These are phyloP conservation scores for Protaetia brevitarsis DNA, from an alignment of 1,140 invertebrate species.

Conservation along the genomic window DNA sequence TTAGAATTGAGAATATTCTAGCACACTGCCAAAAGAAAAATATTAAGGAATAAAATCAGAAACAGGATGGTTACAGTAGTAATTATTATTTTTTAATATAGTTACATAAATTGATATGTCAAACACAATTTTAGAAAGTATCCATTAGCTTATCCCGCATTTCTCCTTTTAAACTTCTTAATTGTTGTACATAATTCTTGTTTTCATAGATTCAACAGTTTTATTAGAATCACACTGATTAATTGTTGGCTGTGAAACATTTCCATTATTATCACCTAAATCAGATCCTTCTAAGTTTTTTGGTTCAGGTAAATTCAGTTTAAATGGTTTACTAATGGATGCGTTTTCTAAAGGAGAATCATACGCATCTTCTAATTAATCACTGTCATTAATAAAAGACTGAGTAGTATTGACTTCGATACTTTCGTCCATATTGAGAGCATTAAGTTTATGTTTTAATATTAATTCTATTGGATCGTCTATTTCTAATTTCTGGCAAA, in stretches of 20 bases:
- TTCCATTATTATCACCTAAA: background rate
- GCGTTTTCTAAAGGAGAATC: background rate
- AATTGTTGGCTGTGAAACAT: background rate
- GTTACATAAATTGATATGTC: background rate
- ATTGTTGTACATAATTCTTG: background rate
- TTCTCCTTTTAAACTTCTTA: slow-evolving; percentile 39
- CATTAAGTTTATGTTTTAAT: slow-evolving; percentile 42
- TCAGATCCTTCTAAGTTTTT: background rate
- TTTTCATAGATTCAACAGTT: background rate
- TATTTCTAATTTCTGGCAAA: slow-evolving; percentile 78
- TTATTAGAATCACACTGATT: slow-evolving; percentile 4
- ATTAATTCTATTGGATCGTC: slow-evolving; percentile 68
- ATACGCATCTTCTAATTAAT: background rate
- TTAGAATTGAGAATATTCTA: too few relatives aligned
- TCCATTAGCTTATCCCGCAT: slow-evolving; percentile 30
- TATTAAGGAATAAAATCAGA: too few relatives aligned
- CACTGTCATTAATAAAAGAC: slow-evolving; percentile 19
- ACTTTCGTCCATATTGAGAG: slow-evolving; percentile 26
- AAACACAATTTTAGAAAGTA: slow-evolving; percentile 26
- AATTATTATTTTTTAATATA: too few relatives aligned
- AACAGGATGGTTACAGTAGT: too few relatives aligned
- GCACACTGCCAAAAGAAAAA: too few relatives aligned
- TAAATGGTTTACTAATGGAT: slow-evolving; percentile 19
- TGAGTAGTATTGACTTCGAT: background rate
- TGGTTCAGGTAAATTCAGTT: slow-evolving; percentile 19